Base-by-base conservation (phyloP, 2,797 vertebrate species). In the Galagoides demidoff region DNA sequence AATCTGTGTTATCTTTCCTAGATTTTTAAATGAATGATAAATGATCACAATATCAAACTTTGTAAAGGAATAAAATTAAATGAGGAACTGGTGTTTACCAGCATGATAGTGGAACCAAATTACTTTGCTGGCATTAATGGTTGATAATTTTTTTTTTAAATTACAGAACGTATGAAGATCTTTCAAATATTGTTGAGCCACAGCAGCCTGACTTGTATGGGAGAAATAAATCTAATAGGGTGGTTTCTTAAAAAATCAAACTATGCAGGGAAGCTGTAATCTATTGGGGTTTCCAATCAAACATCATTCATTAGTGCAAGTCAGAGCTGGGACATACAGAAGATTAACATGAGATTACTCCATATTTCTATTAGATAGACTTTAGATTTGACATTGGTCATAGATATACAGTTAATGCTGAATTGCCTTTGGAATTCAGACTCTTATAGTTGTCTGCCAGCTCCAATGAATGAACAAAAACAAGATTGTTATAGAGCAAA, bases 301-400 rank as follows among this genome's bases (percentile, higher is more conserved):
- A 97, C 87, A 74, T 96, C 74, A 77, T 85, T 92, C 95, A 97
- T 96, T 97, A 96, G 11, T 90, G 63, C 19, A 82, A 95, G 87
- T 92, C 88, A 98, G 90, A 97, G 66, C 85, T 98, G 70, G 92
- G 79, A 97, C 93, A 82, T 74, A 97, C 83, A 97, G 37, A 39
- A 96, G 91, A 98, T 98, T 97, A 98, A 87, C 55, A 74, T 90
- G 37, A 96, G 78, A 94, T 98, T 98, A 97, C 87, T 95, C 93
- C 97, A 90, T 96, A 95, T 97, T 98, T 98, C 97, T 98, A 92
- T 98, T 98, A 97, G 94, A 83, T 70, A 96, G 95, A 97, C 74
- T 91, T 98, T 94, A 96, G 85, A 97, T 96, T 98, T 98, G 57
- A 97, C 94, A 97, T 97, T 98, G 97, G 98, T 98, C 97, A 98